phyloP scores from a whole-genome alignment of 2,113 vertebrate species.

The Gobius niger region DNA sequence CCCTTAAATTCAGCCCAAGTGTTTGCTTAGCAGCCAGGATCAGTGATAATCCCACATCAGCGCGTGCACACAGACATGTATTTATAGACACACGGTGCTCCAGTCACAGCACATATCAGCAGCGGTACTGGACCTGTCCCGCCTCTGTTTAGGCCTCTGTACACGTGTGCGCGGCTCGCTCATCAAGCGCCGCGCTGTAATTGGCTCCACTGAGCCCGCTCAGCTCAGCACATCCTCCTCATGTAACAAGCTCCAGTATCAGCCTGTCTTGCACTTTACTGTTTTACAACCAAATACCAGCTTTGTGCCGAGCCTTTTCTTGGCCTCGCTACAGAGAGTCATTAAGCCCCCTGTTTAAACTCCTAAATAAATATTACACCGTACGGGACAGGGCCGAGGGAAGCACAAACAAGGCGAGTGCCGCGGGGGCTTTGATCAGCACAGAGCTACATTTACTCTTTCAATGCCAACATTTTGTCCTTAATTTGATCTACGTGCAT shows the following conservation, averaged over 20 bases:
- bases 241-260: slow-evolving; percentile 70
- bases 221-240: slow-evolving; percentile 67
- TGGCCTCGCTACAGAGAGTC: slow-evolving; percentile 67
- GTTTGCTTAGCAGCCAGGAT: slow-evolving; percentile 76
- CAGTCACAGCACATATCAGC: slow-evolving; percentile 22
- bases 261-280: slow-evolving; percentile 75
- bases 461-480: slow-evolving; percentile 32
- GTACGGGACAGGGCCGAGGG: slow-evolving; percentile 17
- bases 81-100: slow-evolving; percentile 46
- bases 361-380: slow-evolving; percentile 58
- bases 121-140: slow-evolving; percentile 46
- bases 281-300: slow-evolving; percentile 77
- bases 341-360: slow-evolving; percentile 59
- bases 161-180: slow-evolving; percentile 49
- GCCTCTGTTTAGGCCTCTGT: slow-evolving; percentile 48
- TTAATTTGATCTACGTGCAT: slow-evolving; percentile 50
- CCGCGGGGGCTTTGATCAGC: slow-evolving; percentile 41
- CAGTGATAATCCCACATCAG: slow-evolving; percentile 77
- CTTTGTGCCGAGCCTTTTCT: slow-evolving; percentile 63
- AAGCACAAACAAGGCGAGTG: slow-evolving; percentile 34
- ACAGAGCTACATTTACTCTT: slow-evolving; percentile 40
- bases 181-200: slow-evolving; percentile 69
- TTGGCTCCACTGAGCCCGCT: slow-evolving; percentile 70
- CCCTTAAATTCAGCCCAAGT: slow-evolving; percentile 76
- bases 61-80: slow-evolving; percentile 65